Base-by-base conservation (phyloP, 2,797 vertebrate species). In the Myotis myotis region DNA sequence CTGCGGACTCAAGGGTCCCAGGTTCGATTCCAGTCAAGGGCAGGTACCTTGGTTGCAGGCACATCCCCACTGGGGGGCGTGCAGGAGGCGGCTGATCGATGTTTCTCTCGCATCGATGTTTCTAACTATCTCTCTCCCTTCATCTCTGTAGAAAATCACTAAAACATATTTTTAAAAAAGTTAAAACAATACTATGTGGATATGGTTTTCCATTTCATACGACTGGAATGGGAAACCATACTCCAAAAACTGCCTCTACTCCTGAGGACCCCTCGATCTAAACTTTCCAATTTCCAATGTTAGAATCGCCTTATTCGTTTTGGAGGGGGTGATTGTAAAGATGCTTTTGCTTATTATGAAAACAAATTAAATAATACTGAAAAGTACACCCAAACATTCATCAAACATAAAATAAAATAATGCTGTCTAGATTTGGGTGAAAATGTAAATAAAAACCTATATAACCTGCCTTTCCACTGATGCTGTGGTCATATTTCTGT, bases 321-420 rank as follows among this genome's bases (percentile, higher is more conserved):
- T 15, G 13, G 5, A 6, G 10, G 10, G 23, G 22, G 1, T 16
- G 15, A 33, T 30, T 75, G 1, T 88, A 76, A 92, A 86, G 55
- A 70, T 70, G 12, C 13, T 90, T 78, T 66, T 70, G 7, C 28
- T 94, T n/a, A 74, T 64, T 89, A 60, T 91, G n/a, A 80, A 95
- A 95, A 83, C 8, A 87, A 79, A 89, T 74, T 92, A 64, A 64
- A 70, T 44, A 74, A 92, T 64, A 78, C 41, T 57, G 16, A 55
- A 83, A 94, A 88, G 17, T 36, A 80, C 0, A 91, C 17, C 3
- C 22, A 87, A 64, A 72, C 12, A 75, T 76, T 44, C 30, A 51
- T 15, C 12, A 88, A 62, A 71, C 44, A 36, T 20, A 68, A 78
- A 38, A 72, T 79, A 28, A 36, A 68, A 81, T 47, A 91, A 84